Evolutionary conservation across 2,113 vertebrate species (phyloP).

Genomic region (Salminus brasiliensis): DNA sequence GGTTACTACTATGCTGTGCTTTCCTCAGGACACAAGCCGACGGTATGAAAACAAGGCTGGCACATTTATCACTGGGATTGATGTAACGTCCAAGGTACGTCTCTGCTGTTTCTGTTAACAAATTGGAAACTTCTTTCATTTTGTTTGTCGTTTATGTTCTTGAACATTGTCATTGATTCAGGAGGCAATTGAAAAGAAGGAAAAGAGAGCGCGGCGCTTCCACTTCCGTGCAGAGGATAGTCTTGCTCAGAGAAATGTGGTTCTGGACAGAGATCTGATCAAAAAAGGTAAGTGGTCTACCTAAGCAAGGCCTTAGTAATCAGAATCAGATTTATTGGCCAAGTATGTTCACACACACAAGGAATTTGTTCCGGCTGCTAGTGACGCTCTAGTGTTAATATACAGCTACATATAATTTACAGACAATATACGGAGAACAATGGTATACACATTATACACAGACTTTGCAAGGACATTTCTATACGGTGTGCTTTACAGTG

Average conservation of each 20-base stretch:
- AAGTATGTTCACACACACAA: too few species aligned
- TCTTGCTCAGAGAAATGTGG: conserved; percentile 83
- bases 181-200: conserved; percentile 97
- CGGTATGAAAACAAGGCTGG: conserved; percentile 97
- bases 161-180: conserved; percentile 57
- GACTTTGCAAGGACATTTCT: too few species aligned
- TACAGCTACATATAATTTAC: too few species aligned
- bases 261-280: conserved; percentile 87
- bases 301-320: background rate
- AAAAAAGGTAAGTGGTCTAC: conserved; percentile 83
- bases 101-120: background rate
- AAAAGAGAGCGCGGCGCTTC: conserved; percentile 93
- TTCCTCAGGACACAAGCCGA: conserved; percentile 87
- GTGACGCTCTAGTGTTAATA: too few species aligned
- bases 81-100: conserved; percentile 94
- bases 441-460: too few species aligned
- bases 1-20: conserved; percentile 35
- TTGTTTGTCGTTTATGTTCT: background rate
- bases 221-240: conserved; percentile 88
- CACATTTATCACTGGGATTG: conserved; percentile 96
- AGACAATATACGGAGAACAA: too few species aligned
- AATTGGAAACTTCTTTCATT: background rate
- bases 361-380: too few species aligned
- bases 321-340: too few species aligned
- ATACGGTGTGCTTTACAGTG: too few species aligned